phyloP scores from a whole-genome alignment of 2,888 invertebrate species.

The Steinernema hermaphroditum region DNA sequence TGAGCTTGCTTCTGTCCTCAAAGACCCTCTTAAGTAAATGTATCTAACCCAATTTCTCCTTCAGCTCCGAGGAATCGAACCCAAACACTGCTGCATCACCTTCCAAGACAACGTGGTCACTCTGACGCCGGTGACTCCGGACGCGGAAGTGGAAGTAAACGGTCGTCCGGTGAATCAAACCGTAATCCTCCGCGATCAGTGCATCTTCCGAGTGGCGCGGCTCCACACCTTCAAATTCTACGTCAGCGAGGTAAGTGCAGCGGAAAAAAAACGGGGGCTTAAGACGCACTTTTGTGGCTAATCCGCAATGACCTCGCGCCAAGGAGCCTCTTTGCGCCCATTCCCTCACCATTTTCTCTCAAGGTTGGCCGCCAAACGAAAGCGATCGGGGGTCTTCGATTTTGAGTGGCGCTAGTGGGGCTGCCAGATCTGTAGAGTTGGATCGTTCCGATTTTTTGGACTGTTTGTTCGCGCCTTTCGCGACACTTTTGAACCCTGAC shows the following conservation, averaged over 20 bases:
- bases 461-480: background rate
- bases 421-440: background rate
- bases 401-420: too few species aligned
- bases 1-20: too few species aligned
- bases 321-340: background rate
- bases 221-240: conserved; percentile 70
- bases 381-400: background rate
- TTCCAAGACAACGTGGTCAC: conserved; percentile 86
- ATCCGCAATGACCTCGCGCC: background rate
- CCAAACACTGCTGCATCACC: conserved; percentile 88
- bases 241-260: conserved; percentile 37
- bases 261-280: background rate
- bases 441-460: background rate
- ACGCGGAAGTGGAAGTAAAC: conserved; percentile 92
- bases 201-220: conserved; percentile 67
- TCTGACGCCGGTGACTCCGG: conserved; percentile 87
- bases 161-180: conserved; percentile 88
- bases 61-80: conserved; percentile 32
- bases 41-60: background rate
- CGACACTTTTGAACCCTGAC: conserved; percentile 16
- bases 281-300: background rate
- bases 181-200: conserved; percentile 77
- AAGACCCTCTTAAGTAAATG: too few species aligned
- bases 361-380: background rate
- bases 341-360: background rate